A percentile compares a stretch with the other conserved stretches of the same genome.
Evolutionary conservation across 1,140 invertebrate species (phyloP).

Genomic region (Heterodera schachtii): DNA sequence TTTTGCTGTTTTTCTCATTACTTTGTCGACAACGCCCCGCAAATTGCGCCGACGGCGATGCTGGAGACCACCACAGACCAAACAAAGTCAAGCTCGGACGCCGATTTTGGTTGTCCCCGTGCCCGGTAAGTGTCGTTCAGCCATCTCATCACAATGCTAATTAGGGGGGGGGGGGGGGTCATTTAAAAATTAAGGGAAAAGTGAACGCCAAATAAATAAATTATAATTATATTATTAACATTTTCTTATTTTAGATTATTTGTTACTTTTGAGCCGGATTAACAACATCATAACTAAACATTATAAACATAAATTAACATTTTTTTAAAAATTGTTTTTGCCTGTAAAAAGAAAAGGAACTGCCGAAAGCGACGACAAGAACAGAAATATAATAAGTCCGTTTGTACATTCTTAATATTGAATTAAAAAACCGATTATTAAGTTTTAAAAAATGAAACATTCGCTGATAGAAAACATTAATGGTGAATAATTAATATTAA

Average conservation of each 20-base stretch:
- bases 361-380: slow-evolving; percentile 14
- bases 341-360: slow-evolving; percentile 7
- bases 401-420: slow-evolving; percentile 11
- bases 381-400: slow-evolving; percentile 7
- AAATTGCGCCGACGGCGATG: slow-evolving; percentile 68
- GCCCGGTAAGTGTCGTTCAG: slow-evolving; percentile 57
- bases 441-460: too few relatives aligned
- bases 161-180: background rate
- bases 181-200: background rate
- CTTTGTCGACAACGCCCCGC: slow-evolving; percentile 66
- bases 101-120: slow-evolving; percentile 24
- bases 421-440: too few relatives aligned
- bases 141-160: slow-evolving; percentile 45
- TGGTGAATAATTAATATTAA: too few relatives aligned
- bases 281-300: slow-evolving; percentile 61
- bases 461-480: too few relatives aligned
- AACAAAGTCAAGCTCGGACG: slow-evolving; percentile 55
- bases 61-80: slow-evolving; percentile 67
- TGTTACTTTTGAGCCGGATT: slow-evolving; percentile 60
- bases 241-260: too few relatives aligned
- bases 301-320: slow-evolving; percentile 19
- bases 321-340: background rate
- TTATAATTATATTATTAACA: too few relatives aligned
- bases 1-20: background rate
- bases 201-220: too few relatives aligned